Evolutionary conservation across 2,888 invertebrate genomes (phyloP), one percentile per base, ranked within the genome.

Genomic region (Tipula confusa): DNA sequence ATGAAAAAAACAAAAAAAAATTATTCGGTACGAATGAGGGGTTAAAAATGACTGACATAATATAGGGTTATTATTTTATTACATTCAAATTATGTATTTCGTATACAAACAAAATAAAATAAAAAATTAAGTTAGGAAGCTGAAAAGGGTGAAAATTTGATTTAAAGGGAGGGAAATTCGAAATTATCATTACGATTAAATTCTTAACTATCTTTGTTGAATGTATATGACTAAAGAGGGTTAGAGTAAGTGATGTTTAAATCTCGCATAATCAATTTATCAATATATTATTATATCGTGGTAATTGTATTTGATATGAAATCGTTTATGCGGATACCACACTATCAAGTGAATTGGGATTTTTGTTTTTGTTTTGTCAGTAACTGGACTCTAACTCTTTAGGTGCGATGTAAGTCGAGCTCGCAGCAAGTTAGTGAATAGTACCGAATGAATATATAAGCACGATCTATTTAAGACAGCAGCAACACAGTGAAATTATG

Each of bases 51-150:
- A 64, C 64, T 64, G 64, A 64, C 64, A 64, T 64, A 64, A 64
- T 64, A 64, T 64, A 64, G 64, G 64, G 64, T 64, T 64, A 64
- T 64, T 64, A 64, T 64, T 64, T 9, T 64, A 64, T 64, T 64
- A 64, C 9, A 64, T 64, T 18, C 64, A 24, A 64, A 64, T 64
- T 64, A 64, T 64, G 24, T 48, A 48, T 64, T 24, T 9, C 24
- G 64, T 2, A 64, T 24, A 64, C 18, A 64, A 64, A 64, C 64
- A 24, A 64, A 24, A 64, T n/a, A 43, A 64, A 64, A 64, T 64
- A 6, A 2, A 43, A 31, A 31, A n/a, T 11, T 48, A 18, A 24
- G n/a, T n/a, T n/a, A n/a, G 7, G 24, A 0, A 24, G 9, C 1
- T 1, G 24, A 18, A 64, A 64, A 64, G 64, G 64, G 64, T 64